These are phyloP conservation scores for Nilaparvata lugens DNA, from an alignment of 1,140 invertebrate genomes.

Conservation along the genomic window DNA sequence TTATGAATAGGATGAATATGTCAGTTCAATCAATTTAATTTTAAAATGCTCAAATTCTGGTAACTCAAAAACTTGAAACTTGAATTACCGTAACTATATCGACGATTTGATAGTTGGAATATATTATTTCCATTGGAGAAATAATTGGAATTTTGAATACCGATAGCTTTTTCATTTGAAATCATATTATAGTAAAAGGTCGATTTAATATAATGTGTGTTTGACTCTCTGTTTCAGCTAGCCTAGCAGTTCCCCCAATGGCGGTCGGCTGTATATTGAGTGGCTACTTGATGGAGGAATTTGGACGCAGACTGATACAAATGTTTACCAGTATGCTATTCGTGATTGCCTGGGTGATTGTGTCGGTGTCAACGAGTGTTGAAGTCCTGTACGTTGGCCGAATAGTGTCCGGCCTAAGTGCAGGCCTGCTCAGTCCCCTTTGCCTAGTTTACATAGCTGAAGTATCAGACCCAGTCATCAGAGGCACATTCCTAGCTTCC, in stretches of 20 bases:
- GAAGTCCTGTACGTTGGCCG: constrained; percentile 49
- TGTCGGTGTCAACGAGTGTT: constrained; percentile 42
- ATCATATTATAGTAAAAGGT: no score
- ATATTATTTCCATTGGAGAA: not conserved
- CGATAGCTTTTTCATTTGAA: no score
- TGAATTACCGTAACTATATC: not conserved
- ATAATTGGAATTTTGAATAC: no score
- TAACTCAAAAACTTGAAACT: not conserved
- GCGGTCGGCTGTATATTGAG: constrained; percentile 46
- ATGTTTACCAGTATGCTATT: constrained; percentile 49
- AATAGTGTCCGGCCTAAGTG: constrained; percentile 51
- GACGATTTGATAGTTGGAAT: not conserved
- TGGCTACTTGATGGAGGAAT: constrained; percentile 51
- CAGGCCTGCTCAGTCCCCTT: constrained; percentile 41
- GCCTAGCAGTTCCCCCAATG: constrained; percentile 48
- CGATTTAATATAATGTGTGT: not conserved
- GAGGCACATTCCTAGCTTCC: constrained; percentile 45
- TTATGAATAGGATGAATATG: no score
- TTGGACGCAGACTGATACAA: constrained; percentile 53
- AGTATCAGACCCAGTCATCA: constrained; percentile 28
- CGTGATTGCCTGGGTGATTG: constrained; percentile 54
- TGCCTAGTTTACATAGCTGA: constrained; percentile 41
- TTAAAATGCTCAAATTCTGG: not conserved
- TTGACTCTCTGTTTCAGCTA: constrained; percentile 36
- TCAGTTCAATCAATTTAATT: not conserved